Percentiles rank a stretch among this genome's conserved stretches.
These are phyloP conservation scores for Diabrotica undecimpunctata DNA, from an alignment of 1,140 invertebrate genomes.

Conservation along the genomic window DNA sequence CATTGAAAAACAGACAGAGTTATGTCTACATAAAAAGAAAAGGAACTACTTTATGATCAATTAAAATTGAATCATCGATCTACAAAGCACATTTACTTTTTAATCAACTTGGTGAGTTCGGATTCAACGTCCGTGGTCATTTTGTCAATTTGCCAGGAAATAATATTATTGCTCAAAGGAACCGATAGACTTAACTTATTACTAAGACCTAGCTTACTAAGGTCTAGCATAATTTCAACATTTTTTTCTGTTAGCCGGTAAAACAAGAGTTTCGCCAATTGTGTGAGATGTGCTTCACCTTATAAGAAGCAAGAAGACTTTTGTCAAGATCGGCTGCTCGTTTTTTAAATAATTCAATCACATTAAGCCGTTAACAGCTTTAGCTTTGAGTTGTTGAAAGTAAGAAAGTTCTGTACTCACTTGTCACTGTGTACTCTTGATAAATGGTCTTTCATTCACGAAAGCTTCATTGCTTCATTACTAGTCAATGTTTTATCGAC, in stretches of 20 bases:
- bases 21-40: no score
- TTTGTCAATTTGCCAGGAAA: conserved; percentile 6
- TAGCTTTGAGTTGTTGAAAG: conserved; percentile 4
- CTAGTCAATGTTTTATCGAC: conserved; percentile 6
- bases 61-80: background rate
- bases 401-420: background rate
- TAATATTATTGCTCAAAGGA: background rate
- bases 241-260: background rate
- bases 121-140: background rate
- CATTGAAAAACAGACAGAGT: no score
- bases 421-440: conserved; percentile 7
- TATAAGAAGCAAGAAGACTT: background rate
- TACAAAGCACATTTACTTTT: no score
- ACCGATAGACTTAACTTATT: background rate
- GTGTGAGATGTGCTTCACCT: no score
- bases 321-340: background rate
- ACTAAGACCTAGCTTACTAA: no score
- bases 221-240: background rate
- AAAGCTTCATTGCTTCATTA: conserved; percentile 5
- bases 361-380: background rate
- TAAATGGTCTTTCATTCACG: conserved; percentile 6
- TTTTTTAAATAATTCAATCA: background rate
- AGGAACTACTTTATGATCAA: conserved; percentile 4
- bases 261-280: no score
- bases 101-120: background rate